Base-by-base conservation (phyloP, 2,888 invertebrate genomes). In the Resseliella maxima region DNA sequence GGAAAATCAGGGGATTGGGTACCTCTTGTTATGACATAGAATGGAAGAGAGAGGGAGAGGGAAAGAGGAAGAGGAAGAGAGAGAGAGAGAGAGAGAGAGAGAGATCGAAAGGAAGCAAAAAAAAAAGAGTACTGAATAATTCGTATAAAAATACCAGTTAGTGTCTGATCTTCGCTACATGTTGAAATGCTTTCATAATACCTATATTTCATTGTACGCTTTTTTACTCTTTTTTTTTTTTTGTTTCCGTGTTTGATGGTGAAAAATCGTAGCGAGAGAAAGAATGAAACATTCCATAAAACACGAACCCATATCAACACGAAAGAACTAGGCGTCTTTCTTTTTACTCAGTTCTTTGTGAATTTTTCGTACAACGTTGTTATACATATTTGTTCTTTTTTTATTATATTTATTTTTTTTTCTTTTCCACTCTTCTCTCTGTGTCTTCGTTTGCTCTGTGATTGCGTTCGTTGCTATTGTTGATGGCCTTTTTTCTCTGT, bases 321-420 rank as follows among this genome's bases (percentile, higher is more conserved):
- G 72, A 72, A 72, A 72, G 72, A 72, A 72, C 72, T 72, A 72
- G 72, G 72, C 72, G 72, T 72, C 72, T 72, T 72, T 72, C 72
- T 72, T n/a, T n/a, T 72, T 35, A n/a, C 35, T 72, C 46, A 2
- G 31, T 72, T 72, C 72, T 72, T 72, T 72, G 15, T 72, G 18
- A 35, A 72, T 8, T 27, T n/a, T 59, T 27, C 50, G 21, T 59
- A 59, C 21, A 18, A 12, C 15, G 21, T 24, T 3, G 24, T 27
- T 31, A 5, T 31, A 2, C 0, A 31, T 72, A n/a, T 15, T 6
- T 72, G 31, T 72, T 31, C 0, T 72, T 72, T 8, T 72, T 72
- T 12, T 35, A 21, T 50, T 50, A 8, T 59, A 3, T n/a, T n/a
- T 24, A 5, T 59, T 24, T 59, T 59, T 59, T 59, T 24, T 59